phyloP scores from a whole-genome alignment of 2,113 vertebrate species.

The Carollia perspicillata region DNA sequence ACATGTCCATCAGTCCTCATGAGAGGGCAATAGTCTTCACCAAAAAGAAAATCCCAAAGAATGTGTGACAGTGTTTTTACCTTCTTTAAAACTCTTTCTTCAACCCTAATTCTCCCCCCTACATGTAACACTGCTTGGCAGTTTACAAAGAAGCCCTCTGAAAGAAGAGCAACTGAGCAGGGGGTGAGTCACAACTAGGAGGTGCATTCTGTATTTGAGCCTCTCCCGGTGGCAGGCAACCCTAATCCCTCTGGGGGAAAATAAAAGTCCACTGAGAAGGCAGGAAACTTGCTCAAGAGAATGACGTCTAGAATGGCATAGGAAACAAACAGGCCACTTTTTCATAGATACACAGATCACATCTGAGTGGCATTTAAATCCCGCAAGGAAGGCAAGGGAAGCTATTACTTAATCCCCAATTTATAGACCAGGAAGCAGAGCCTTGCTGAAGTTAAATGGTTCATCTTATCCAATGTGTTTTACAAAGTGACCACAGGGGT shows the following conservation, averaged over 20 bases:
- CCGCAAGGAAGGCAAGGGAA: not conserved
- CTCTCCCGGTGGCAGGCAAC: not conserved
- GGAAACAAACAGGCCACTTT: not conserved
- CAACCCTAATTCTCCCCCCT: not conserved
- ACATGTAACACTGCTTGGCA: not conserved
- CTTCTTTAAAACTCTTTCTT: not conserved
- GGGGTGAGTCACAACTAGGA: not conserved
- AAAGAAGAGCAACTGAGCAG: not conserved
- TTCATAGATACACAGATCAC: not conserved
- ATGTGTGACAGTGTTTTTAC: not conserved
- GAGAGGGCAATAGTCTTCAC: conserved; percentile 49
- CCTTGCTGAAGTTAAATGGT: not conserved
- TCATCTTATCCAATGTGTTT: no score
- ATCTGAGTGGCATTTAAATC: not conserved
- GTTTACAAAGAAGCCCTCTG: not conserved
- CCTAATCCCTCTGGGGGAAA: not conserved
- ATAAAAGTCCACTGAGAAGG: not conserved
- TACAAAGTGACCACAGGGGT: not conserved
- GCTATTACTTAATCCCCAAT: not conserved
- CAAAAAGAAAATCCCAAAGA: not conserved
- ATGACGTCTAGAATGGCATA: not conserved
- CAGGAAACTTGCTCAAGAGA: not conserved
- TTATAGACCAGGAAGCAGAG: not conserved
- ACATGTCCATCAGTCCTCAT: conserved; percentile 73
- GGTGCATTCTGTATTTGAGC: accelerated